phyloP scores from a whole-genome alignment of 1,140 invertebrate genomes.

The Calycopis cecrops region DNA sequence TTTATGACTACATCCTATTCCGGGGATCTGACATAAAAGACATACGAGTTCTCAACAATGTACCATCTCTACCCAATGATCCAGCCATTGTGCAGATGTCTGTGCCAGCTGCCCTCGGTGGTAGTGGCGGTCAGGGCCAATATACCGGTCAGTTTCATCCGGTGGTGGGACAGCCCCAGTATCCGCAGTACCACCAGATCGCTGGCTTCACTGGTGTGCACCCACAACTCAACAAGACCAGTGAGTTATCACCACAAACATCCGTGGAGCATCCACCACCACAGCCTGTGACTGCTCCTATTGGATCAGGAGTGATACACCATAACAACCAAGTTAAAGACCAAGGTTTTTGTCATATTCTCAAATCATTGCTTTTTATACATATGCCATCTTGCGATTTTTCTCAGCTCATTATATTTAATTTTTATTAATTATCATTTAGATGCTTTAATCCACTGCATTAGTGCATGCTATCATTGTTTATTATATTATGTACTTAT shows the following conservation, averaged over 20 bases:
- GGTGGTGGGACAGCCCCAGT: slow-evolving; percentile 63
- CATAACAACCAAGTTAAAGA: slow-evolving; percentile 78
- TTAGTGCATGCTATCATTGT: no score
- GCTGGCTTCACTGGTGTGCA: slow-evolving; percentile 77
- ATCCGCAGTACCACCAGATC: slow-evolving; percentile 74
- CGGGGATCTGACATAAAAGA: slow-evolving; percentile 99
- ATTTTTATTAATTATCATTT: slow-evolving; percentile 12
- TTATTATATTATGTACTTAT: no score
- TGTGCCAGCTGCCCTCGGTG: slow-evolving; percentile 78
- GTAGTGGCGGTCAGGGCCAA: slow-evolving; percentile 49
- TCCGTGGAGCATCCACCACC: slow-evolving; percentile 56
- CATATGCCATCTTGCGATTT: slow-evolving; percentile 66
- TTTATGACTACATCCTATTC: slow-evolving; percentile 99
- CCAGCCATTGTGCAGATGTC: slow-evolving; percentile 96
- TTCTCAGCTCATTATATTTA: slow-evolving; percentile 23
- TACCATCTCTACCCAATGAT: slow-evolving; percentile 87
- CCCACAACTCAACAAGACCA: slow-evolving; percentile 80
- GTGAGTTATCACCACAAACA: slow-evolving; percentile 82
- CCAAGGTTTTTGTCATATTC: slow-evolving; percentile 76
- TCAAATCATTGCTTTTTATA: slow-evolving; percentile 42
- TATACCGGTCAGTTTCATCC: slow-evolving; percentile 65
- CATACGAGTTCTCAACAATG: slow-evolving; percentile 93
- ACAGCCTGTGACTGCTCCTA: slow-evolving; percentile 56
- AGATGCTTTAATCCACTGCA: no score
- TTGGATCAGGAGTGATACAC: slow-evolving; percentile 68